Percentiles rank a stretch among this genome's conserved stretches.
Evolutionary conservation across 2,113 vertebrate genomes (phyloP).

Genomic region (Myiozetetes cayanensis): DNA sequence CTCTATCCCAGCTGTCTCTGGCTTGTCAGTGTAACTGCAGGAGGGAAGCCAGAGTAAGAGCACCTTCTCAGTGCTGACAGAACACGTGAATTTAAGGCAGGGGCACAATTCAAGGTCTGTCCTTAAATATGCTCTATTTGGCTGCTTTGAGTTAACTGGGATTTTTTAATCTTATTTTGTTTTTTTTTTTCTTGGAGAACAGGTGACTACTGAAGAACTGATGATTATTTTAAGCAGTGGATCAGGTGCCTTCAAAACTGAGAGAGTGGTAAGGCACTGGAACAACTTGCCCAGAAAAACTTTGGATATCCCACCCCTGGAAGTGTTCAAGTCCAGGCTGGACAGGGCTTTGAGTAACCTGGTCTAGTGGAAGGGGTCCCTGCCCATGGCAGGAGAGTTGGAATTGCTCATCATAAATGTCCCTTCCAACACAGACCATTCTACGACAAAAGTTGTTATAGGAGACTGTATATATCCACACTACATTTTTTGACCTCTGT

Average conservation of each 20-base stretch:
- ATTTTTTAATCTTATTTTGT: neutral
- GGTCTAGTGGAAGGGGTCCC: neutral
- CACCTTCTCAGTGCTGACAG: neutral
- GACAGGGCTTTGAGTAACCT: neutral
- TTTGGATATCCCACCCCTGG: neutral
- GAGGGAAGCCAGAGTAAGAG: neutral
- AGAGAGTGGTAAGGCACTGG: neutral
- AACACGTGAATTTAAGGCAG: neutral
- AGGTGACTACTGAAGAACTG: neutral
- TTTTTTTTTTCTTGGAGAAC: neutral
- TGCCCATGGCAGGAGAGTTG: neutral
- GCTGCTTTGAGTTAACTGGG: neutral
- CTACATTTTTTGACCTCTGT: neutral
- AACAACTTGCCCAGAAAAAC: neutral
- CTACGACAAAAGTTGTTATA: neutral
- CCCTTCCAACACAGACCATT: neutral
- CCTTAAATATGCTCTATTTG: neutral
- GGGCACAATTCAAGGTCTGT: neutral
- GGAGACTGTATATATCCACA: neutral
- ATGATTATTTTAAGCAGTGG: neutral
- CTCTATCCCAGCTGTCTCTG: neutral
- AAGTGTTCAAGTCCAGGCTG: neutral
- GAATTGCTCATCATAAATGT: neutral
- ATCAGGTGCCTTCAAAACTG: neutral
- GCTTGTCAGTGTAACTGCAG: neutral